Evolutionary conservation across 1,140 invertebrate species (phyloP).

Genomic region (Drosophila persimilis): DNA sequence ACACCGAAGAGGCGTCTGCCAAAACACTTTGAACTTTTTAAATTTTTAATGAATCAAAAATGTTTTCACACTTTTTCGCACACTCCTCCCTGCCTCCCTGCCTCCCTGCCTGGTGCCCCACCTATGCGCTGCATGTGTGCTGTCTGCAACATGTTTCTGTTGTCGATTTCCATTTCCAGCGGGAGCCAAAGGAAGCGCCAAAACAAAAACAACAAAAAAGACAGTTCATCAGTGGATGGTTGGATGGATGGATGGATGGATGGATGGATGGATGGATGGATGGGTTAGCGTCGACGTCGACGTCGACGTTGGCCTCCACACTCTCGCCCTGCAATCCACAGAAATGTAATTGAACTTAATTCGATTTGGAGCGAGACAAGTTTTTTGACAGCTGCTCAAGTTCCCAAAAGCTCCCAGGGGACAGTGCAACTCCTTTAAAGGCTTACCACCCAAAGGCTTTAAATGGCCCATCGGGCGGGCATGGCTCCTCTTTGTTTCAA

Average conservation of each 20-base stretch:
- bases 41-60: slow-evolving; percentile 82
- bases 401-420: slow-evolving; percentile 61
- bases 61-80: slow-evolving; percentile 79
- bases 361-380: slow-evolving; percentile 76
- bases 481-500: no score
- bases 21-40: slow-evolving; percentile 82
- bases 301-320: no score
- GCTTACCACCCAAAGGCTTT: slow-evolving; percentile 13
- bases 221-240: slow-evolving; percentile 25
- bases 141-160: slow-evolving; percentile 31
- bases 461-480: no score
- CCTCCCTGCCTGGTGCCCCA: slow-evolving; percentile 1
- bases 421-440: slow-evolving; percentile 32
- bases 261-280: slow-evolving; percentile 6
- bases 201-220: slow-evolving; percentile 27
- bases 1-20: slow-evolving; percentile 36
- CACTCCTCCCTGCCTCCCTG: slow-evolving; percentile 39
- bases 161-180: slow-evolving; percentile 65
- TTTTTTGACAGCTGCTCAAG: slow-evolving; percentile 72
- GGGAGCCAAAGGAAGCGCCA: slow-evolving; percentile 1
- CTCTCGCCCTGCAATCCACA: slow-evolving; percentile 21
- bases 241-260: slow-evolving; percentile 15
- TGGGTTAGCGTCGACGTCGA: slow-evolving; percentile 18
- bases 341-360: slow-evolving; percentile 79
- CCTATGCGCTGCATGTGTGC: slow-evolving; percentile 10